These are phyloP conservation scores for Neopelma chrysocephalum DNA, from an alignment of 2,797 vertebrate species.

Conservation along the genomic window DNA sequence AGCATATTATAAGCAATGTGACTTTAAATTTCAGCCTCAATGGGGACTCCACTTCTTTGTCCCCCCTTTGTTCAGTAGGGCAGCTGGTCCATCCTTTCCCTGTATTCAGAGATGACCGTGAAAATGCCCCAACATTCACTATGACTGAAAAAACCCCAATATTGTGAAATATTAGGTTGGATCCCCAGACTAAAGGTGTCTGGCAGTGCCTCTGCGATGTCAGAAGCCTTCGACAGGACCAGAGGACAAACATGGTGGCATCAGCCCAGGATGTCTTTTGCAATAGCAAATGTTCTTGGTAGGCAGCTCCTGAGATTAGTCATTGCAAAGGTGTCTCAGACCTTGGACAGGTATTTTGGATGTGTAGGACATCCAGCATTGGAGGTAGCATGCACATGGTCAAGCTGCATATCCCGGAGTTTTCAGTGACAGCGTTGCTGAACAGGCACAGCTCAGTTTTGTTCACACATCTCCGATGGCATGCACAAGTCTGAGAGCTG, in stretches of 20 bases:
- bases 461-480: background rate
- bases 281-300: background rate
- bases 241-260: background rate
- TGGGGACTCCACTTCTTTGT: background rate
- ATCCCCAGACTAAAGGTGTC: accelerated
- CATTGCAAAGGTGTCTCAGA: background rate
- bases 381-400: background rate
- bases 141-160: background rate
- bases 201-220: background rate
- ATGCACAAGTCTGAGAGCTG: background rate
- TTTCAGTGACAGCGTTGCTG: background rate
- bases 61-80: background rate
- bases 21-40: background rate
- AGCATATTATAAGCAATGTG: background rate
- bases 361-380: background rate
- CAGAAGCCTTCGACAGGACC: background rate
- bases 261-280: background rate
- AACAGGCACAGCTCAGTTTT: background rate
- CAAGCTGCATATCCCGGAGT: accelerated
- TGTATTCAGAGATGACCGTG: background rate
- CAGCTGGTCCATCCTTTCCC: background rate
- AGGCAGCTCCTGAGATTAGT: background rate
- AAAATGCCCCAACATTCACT: background rate
- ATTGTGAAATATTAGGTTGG: background rate
- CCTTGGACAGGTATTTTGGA: background rate